Evolutionary conservation across 2,888 invertebrate genomes (phyloP).

Genomic region (Hololepta plana): DNA sequence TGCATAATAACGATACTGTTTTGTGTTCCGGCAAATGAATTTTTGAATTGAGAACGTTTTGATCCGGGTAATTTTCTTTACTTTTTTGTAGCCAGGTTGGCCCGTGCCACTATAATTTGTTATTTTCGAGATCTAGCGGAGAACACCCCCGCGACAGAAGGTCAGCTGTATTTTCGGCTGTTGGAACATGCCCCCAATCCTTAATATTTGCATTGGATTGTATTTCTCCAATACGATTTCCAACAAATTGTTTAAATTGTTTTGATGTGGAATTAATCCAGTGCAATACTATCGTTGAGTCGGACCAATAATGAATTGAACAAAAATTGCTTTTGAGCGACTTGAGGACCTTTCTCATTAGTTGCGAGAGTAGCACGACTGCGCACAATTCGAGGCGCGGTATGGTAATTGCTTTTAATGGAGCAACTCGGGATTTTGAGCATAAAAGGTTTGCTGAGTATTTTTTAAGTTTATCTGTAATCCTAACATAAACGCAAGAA

Average conservation of each 20-base stretch:
- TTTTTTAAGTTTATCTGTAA: neutral
- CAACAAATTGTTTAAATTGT: too few species aligned
- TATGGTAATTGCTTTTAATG: conserved; percentile 6
- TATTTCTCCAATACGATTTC: too few species aligned
- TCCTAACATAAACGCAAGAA: conserved; percentile 12
- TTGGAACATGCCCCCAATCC: conserved; percentile 6
- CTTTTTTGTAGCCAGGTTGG: too few species aligned
- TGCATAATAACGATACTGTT: too few species aligned
- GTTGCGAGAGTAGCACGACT: conserved; percentile 4
- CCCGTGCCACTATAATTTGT: too few species aligned
- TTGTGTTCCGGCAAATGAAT: too few species aligned
- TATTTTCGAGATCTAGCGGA: too few species aligned
- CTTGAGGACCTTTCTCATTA: conserved; percentile 4
- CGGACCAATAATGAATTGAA: conserved; percentile 4
- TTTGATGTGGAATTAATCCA: too few species aligned
- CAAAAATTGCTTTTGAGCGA: conserved; percentile 2
- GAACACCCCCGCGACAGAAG: too few species aligned
- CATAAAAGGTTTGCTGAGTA: conserved; percentile 4
- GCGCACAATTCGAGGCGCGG: conserved; percentile 7
- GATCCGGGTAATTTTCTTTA: too few species aligned
- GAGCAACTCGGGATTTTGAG: conserved; percentile 7
- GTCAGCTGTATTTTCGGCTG: conserved; percentile 7
- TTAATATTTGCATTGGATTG: conserved; percentile 4
- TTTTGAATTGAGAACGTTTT: too few species aligned
- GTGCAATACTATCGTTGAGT: conserved; percentile 5